Evolutionary conservation across 2,797 vertebrate genomes (phyloP), one percentile per base, ranked within the genome.

Genomic region (Acestrorhynchus altus): DNA sequence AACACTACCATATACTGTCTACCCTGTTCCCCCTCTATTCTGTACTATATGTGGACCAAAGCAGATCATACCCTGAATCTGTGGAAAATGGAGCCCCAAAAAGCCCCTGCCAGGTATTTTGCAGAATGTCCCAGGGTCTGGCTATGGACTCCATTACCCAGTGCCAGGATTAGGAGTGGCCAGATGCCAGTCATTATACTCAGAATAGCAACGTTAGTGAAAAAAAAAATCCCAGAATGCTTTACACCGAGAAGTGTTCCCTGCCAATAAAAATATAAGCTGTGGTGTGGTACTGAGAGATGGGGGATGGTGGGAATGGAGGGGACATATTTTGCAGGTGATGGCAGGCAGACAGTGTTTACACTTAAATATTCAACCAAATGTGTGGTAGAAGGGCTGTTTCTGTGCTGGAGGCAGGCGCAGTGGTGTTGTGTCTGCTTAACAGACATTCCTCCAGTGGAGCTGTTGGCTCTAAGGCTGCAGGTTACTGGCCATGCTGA

Each of bases 151-250:
- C 70, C 63, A 70, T 77, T 85, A 2, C n/a, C 52, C 6, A 66
- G 24, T 51, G 81, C 87, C 89, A 91, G 90, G 87, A 85, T 83
- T 83, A 81, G n/a, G 2, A 31, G 28, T 90, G 91, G 90, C 88
- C 24, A 68, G 18, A 76, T 20, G 91, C 91, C 93, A 93, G 87
- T 84, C 86, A 89, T 92, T 91, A 90, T 89, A 86, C 92, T 93
- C 83, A 91, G 90, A 94, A 93, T 93, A 93, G 92, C 66, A 92
- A 90, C 83, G 76, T 76, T 78, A 83, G 88, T 72, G 46, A 64
- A 80, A 79, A 83, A 90, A 91, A 92, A 91, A 85, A 68, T 89
- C 90, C 92, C 90, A 90, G 88, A 86, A 91, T 92, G 91, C 90
- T 35, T 65, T 63, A 83, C 90, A 89, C 83, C 87, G 91, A 90